A percentile compares a stretch with the other conserved stretches of the same genome.
phyloP scores from a whole-genome alignment of 37 sponge, comb jelly and placozoan genomes.

The Eunapius fragilis region DNA sequence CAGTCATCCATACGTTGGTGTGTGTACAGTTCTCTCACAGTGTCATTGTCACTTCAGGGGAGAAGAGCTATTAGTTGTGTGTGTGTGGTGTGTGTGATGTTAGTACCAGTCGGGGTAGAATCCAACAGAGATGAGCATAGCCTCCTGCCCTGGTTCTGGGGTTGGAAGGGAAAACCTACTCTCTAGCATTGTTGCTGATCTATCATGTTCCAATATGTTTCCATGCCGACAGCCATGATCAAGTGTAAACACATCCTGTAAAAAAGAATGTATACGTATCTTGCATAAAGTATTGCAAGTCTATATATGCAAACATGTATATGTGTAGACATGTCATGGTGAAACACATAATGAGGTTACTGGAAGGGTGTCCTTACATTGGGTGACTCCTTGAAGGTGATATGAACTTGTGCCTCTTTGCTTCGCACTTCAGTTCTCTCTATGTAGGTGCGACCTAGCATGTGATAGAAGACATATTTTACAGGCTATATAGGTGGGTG shows the following conservation, averaged over 20 bases:
- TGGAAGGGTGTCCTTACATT: conserved; percentile 8
- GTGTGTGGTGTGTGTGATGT: not conserved
- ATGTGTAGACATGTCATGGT: not conserved
- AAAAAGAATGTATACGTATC: too few species aligned
- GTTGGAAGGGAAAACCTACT: conserved; percentile 22
- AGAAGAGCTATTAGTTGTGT: not conserved
- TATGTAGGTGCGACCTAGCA: not conserved
- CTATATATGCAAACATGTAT: not conserved
- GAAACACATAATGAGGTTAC: not conserved
- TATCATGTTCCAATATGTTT: conserved; percentile 21
- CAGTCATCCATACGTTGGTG: conserved; percentile 21
- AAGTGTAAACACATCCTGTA: conserved; percentile 43
- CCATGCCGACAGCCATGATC: conserved; percentile 21
- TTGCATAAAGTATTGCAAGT: not conserved
- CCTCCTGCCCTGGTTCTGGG: not conserved
- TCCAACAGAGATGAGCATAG: conserved; percentile 4
- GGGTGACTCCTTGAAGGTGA: conserved; percentile 8
- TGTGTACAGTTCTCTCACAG: conserved; percentile 7
- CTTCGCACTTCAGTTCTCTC: not conserved
- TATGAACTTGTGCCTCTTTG: conserved; percentile 9
- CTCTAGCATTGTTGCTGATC: not conserved
- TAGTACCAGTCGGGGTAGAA: conserved; percentile 63
- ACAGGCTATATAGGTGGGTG: too few species aligned
- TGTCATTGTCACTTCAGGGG: conserved; percentile 8
- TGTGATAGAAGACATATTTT: not conserved